Percentiles rank a stretch among this genome's conserved stretches.
These are phyloP conservation scores for Polyodon spathula DNA, from an alignment of 2,113 vertebrate genomes.

Conservation along the genomic window DNA sequence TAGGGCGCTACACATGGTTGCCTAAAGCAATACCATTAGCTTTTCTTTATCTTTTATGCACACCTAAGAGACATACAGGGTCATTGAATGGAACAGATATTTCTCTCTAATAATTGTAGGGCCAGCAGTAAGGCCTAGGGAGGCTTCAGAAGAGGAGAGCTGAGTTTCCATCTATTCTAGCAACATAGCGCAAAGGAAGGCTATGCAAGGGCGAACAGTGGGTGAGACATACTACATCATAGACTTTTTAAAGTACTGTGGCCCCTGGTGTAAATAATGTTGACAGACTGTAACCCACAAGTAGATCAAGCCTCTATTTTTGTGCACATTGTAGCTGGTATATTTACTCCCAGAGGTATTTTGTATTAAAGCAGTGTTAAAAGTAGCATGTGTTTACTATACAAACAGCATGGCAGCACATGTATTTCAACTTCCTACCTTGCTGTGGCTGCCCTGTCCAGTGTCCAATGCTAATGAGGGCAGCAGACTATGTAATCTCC, in stretches of 20 bases:
- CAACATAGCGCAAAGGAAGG: too few species aligned
- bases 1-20: too few species aligned
- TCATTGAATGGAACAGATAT: too few species aligned
- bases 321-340: conserved; percentile 22
- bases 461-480: neutral
- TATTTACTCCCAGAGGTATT: conserved; percentile 21
- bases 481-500: neutral
- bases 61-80: too few species aligned
- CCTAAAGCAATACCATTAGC: too few species aligned
- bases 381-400: conserved; percentile 11
- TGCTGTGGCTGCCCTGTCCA: neutral
- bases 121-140: too few species aligned
- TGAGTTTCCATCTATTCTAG: too few species aligned
- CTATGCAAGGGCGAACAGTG: too few species aligned
- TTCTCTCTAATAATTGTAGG: too few species aligned
- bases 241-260: conserved; percentile 23
- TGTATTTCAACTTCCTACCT: neutral
- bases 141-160: too few species aligned
- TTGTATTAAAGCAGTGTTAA: neutral
- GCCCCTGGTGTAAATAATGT: conserved; percentile 10
- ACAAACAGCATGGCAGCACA: neutral
- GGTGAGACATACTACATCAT: too few species aligned
- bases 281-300: neutral
- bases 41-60: too few species aligned
- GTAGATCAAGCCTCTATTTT: conserved; percentile 21